Evolutionary conservation across 2,113 vertebrate genomes (phyloP), one percentile per base, ranked within the genome.

Genomic region (Cavia aperea): DNA sequence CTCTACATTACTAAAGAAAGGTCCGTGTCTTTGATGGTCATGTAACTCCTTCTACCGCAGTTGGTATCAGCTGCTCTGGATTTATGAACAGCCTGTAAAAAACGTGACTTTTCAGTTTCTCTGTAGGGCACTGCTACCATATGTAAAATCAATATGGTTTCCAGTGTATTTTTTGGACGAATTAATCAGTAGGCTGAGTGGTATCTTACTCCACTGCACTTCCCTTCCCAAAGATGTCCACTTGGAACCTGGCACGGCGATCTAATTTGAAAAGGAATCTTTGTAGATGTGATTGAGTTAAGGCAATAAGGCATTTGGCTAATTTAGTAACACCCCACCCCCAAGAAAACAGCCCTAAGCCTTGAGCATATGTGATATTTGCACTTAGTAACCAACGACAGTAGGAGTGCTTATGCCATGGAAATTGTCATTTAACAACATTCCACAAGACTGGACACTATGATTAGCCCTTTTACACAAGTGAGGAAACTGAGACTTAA

Each of bases 21-120:
- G 13, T 5, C 51, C 19, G 1, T 23, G 39, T 19, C 39, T 89
- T 75, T 86, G 19, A 70, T 75, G 7, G 33, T 79, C 51, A 29
- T n/a, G 14, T 43, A 70, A 33, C 26, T 85, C 7, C 93, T 92
- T 93, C 43, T 63, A 31, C 39, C 19, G 56, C 19, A 93, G 33
- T 16, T 82, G 24, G 23, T 66, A 18, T 85, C 36, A 94, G 56
- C n/a, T 84, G 60, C 84, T 60, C 73, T 89, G 89, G 43, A 29
- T 56, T 82, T 65, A 70, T 26, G 15, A 91, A 90, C 84, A 73
- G 31, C 26, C 88, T 73, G 19, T 29, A 39, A 91, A 94, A 93
- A 90, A 43, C 33, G 72, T 86, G 39, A 83, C 39, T 89, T 89
- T 49, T 91, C 75, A 66, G 4, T 86, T 75, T 77, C 51, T 81